Evolutionary conservation across 2,888 invertebrate species (phyloP).

Genomic region (Drosophila mercatorum): DNA sequence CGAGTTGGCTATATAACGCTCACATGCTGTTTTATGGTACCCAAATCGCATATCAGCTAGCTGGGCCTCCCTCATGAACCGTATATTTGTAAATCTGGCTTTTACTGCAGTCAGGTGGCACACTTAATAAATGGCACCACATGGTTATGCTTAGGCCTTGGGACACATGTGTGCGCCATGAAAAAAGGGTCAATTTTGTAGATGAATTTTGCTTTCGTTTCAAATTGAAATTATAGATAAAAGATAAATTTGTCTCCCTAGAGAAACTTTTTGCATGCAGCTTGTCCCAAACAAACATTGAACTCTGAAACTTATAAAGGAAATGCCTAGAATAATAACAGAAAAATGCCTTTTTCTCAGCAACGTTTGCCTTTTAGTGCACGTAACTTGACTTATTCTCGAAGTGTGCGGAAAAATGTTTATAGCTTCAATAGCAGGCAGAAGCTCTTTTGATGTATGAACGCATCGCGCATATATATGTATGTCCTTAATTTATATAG

Average conservation of each 20-base stretch:
- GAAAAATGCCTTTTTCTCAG: neutral
- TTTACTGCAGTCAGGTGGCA: conserved; percentile 24
- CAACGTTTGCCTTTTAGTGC: no score
- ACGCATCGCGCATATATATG: conserved; percentile 5
- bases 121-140: conserved; percentile 1
- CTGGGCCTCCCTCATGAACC: neutral
- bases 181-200: neutral
- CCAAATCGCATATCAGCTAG: conserved; percentile 7
- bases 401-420: conserved; percentile 27
- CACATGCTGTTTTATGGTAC: conserved; percentile 4
- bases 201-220: neutral
- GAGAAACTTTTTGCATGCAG: neutral
- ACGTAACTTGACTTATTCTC: neutral
- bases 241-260: neutral
- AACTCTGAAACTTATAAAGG: no score
- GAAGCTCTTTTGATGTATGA: conserved; percentile 41
- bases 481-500: conserved; percentile 32
- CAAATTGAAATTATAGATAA: neutral
- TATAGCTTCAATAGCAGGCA: conserved; percentile 37
- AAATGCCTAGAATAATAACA: neutral
- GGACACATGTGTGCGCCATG: neutral
- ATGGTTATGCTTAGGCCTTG: neutral
- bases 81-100: conserved; percentile 9
- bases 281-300: neutral
- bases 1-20: neutral